phyloP scores from a whole-genome alignment of 92 coral and sea anemone species.

The Palythoa caribaeorum region DNA sequence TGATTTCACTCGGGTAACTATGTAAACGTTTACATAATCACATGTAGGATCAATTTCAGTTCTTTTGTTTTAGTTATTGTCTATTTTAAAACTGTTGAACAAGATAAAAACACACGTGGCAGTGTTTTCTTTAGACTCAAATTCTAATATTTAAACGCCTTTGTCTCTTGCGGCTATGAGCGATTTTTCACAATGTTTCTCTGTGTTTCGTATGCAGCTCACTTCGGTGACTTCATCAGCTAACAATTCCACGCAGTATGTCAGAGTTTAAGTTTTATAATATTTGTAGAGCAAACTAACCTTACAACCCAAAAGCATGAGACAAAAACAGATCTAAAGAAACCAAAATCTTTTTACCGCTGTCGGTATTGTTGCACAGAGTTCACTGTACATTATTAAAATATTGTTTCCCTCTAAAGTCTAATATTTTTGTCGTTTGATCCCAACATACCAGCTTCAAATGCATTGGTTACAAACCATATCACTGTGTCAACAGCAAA shows the following conservation, averaged over 20 bases:
- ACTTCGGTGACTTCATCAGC: constrained; percentile 29
- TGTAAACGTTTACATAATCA: background rate
- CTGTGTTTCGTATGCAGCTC: background rate
- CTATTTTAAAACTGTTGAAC: background rate
- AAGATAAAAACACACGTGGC: background rate
- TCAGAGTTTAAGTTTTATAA: too few relatives aligned
- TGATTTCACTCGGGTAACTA: background rate
- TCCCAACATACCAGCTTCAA: too few relatives aligned
- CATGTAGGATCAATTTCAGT: background rate
- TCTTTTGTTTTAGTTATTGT: background rate
- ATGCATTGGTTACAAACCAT: too few relatives aligned
- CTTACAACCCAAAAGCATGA: too few relatives aligned
- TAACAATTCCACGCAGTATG: background rate
- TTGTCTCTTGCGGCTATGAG: background rate
- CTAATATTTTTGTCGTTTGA: too few relatives aligned
- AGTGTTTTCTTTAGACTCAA: background rate
- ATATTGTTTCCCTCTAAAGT: too few relatives aligned
- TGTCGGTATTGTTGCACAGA: too few relatives aligned
- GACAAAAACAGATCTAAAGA: too few relatives aligned
- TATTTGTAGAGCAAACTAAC: too few relatives aligned
- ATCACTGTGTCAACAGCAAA: too few relatives aligned
- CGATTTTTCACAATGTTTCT: background rate
- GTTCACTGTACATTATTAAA: too few relatives aligned
- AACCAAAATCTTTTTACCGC: too few relatives aligned
- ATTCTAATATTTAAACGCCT: background rate